Evolutionary conservation across 1,140 invertebrate species (phyloP), one percentile per base, ranked within the genome.

Genomic region (Trichogramma pretiosum): DNA sequence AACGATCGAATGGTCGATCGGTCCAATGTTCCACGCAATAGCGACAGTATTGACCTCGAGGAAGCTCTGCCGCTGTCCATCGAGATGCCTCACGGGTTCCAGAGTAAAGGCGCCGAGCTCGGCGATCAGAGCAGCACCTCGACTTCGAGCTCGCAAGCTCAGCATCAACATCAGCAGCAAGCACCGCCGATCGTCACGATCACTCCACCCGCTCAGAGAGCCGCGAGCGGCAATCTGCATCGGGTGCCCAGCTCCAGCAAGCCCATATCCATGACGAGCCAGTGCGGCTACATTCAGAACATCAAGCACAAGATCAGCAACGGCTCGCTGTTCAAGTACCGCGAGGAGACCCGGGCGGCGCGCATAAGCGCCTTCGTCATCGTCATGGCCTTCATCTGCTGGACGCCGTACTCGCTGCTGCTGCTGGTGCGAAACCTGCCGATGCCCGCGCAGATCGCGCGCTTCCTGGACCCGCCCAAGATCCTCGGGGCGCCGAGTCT

Each of bases 331-430:
- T 89, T 89, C 64, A 76, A 81, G 45, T 87, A 88, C 61, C 74
- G 85, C 17, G 86, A 89, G 65, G 87, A 89, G 64, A 82, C 84
- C 23, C 74, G 87, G 48, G 85, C 87, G 0, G 87, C 85, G 3
- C 78, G 85, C 43, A 83, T 89, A 36, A 87, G 84, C 56, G 79
- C 84, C 22, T 59, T 87, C 51, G 78, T 81, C 2, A 77, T 81
- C 22, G 77, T 87, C 3, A 84, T 87, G 73, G 80, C 85, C 22
- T 70, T 79, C 45, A 76, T 77, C 19, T 88, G 78, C 48, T 85
- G 84, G 70, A 68, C 83, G 19, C 85, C 85, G 0, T 83, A 79
- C 56, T 76, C 79, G 0, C 54, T 79, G 17, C 57, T 79, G 1
- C 60, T 80, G 0, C 47, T 82, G 2, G 52, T 73, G 46, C 59